phyloP scores from a whole-genome alignment of 2,888 invertebrate genomes.

The Nomada lathburiana region DNA sequence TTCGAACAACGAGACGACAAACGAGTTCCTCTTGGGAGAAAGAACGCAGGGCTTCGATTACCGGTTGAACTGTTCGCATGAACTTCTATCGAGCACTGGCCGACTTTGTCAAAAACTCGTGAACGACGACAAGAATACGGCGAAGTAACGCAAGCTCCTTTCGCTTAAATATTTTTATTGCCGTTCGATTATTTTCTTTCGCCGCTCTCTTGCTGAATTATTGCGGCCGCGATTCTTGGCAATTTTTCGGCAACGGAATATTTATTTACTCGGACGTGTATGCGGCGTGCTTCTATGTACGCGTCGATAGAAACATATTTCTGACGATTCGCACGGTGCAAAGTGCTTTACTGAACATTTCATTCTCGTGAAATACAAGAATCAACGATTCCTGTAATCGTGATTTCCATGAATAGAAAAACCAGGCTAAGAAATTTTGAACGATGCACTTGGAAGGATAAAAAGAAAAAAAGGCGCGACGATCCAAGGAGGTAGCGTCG shows the following conservation, averaged over 20 bases:
- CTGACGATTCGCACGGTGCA: no score
- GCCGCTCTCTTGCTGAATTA: no score
- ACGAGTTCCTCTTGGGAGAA: slow-evolving; percentile 31
- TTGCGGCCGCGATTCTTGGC: no score
- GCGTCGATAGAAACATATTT: no score
- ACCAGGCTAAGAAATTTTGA: no score
- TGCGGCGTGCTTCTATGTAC: no score
- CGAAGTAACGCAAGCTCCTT: not conserved
- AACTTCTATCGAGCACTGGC: slow-evolving; percentile 12
- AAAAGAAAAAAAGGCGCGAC: slow-evolving; percentile 27
- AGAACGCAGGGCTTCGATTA: slow-evolving; percentile 49
- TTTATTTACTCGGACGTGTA: no score
- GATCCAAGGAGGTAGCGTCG: not conserved
- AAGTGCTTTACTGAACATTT: no score
- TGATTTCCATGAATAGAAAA: no score
- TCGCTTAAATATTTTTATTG: not conserved
- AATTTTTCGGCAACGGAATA: no score
- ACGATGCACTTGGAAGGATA: not conserved
- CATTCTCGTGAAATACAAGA: no score
- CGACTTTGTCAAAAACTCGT: not conserved
- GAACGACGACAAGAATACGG: not conserved
- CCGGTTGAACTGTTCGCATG: slow-evolving; percentile 3
- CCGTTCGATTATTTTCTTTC: not conserved
- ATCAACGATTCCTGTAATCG: no score
- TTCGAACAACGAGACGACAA: slow-evolving; percentile 34